Evolutionary conservation across 2,888 invertebrate species (phyloP), one percentile per base, ranked within the genome.

Genomic region (Chromoteleia sp.): DNA sequence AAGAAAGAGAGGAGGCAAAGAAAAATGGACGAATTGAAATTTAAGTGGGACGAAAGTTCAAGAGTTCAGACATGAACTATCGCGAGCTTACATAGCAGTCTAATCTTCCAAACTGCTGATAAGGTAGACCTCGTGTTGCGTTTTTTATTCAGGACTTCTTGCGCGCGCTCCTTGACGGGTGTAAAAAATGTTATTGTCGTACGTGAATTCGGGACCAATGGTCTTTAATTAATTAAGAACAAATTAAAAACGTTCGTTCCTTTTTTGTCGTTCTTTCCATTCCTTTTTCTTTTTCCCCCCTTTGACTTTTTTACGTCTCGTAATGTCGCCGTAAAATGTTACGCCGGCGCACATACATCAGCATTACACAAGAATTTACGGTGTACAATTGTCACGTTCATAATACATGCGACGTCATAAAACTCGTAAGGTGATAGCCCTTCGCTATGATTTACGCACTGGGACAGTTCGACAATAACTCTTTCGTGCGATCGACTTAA

Each of bases 81-180:
- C 65, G 56, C 29, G 10, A 30, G 63, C 36, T 65, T 48, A 41
- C 45, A 29, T 14, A 41, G 74, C 84, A 84, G 87, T 85, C 87
- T 88, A 87, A 88, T 88, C 88, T 78, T 52, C 71, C 21, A 58
- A 75, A 79, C 70, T 71, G 50, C 17, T 67, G 88, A 88, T 88
- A 86, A 87, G 85, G 85, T 84, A 84, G 25, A 29, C 21, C 36
- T 58, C 25, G 15, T 73, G 12, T 30, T 30, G 7, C 15, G 8
- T 36, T 21, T 68, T 63, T 54, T 43, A 52, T 73, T 61, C 39
- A 29, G n/a, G n/a, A 14, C 30, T 17, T 21, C 25, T 36, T 43
- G 21, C 12, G 7, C 36, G 14, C 25, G 6, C 25, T 6, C 25
- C 25, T 25, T 8, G 33, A 3, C 33, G 33, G 5, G 33, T 4